Conservation (phyloP, 2,888 invertebrate species). For the Ariolimax columbianus region DNA sequence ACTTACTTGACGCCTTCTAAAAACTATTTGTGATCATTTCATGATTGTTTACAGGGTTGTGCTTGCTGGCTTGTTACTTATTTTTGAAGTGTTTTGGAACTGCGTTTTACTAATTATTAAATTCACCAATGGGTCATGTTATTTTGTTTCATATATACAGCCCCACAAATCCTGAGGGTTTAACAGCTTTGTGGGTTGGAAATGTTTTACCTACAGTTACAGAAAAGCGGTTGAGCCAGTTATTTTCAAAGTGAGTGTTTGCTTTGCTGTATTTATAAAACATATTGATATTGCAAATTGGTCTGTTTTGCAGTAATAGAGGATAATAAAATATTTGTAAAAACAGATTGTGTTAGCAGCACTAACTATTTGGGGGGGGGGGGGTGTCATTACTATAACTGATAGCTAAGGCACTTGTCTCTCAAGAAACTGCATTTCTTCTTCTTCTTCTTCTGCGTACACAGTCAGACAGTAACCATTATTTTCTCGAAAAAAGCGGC, state of each 20-base stretch:
- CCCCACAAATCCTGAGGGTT: conserved; percentile 79
- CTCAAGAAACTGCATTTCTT: too few species aligned
- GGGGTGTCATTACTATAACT: too few species aligned
- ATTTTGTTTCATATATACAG: conserved; percentile 62
- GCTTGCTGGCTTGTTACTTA: neutral
- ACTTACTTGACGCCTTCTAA: too few species aligned
- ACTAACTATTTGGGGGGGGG: too few species aligned
- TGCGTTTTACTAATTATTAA: neutral
- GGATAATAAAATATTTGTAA: too few species aligned
- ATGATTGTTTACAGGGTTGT: neutral
- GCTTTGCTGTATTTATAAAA: neutral
- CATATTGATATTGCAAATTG: too few species aligned
- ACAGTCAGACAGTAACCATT: too few species aligned
- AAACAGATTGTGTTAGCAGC: too few species aligned
- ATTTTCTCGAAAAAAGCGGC: too few species aligned
- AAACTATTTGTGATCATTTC: neutral
- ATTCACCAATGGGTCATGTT: neutral
- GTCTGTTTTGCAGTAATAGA: too few species aligned
- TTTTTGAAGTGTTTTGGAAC: neutral
- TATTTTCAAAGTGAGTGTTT: conserved; percentile 79
- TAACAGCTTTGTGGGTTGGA: conserved; percentile 81
- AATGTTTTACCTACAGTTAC: conserved; percentile 80
- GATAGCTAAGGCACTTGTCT: too few species aligned
- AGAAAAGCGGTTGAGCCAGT: conserved; percentile 77
- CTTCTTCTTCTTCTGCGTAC: too few species aligned